These are phyloP conservation scores for Galerucella nymphaeae DNA, from an alignment of 2,888 invertebrate genomes.

Conservation along the genomic window DNA sequence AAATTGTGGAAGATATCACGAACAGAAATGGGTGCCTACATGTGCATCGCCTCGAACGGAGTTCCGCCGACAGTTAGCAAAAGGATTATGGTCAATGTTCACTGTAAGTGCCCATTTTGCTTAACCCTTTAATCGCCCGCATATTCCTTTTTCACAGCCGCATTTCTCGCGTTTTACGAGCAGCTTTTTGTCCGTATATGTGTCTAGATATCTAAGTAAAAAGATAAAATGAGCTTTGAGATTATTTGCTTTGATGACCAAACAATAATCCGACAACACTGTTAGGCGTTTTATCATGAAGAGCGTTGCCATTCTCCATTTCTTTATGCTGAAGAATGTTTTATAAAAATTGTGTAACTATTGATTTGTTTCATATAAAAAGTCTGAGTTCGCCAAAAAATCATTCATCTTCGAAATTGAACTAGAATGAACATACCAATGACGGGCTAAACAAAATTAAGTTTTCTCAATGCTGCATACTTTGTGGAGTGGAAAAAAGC, in stretches of 20 bases:
- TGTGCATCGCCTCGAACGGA: slow-evolving; percentile 90
- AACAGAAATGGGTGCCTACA: slow-evolving; percentile 90
- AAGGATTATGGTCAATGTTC: slow-evolving; percentile 87
- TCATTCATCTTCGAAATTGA: too few relatives aligned
- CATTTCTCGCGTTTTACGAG: slow-evolving; percentile 15
- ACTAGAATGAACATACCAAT: too few relatives aligned
- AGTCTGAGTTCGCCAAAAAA: too few relatives aligned
- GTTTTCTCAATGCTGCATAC: too few relatives aligned
- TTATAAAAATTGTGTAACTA: too few relatives aligned
- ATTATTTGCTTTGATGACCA: slow-evolving; percentile 6
- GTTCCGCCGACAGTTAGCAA: slow-evolving; percentile 91
- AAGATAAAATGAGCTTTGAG: background rate
- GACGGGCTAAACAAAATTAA: too few relatives aligned
- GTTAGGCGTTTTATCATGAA: background rate
- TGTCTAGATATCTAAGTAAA: background rate
- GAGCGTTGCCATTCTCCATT: too few relatives aligned
- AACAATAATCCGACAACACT: background rate
- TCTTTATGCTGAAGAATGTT: too few relatives aligned
- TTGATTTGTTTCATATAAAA: too few relatives aligned
- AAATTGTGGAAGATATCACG: slow-evolving; percentile 84
- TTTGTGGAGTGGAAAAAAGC: too few relatives aligned
- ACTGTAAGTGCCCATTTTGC: slow-evolving; percentile 77
- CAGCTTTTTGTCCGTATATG: slow-evolving; percentile 14
- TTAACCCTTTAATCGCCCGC: slow-evolving; percentile 29
- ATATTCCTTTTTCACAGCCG: slow-evolving; percentile 7